Evolutionary conservation across 1,140 invertebrate genomes (phyloP).

Genomic region (Periplaneta americana): DNA sequence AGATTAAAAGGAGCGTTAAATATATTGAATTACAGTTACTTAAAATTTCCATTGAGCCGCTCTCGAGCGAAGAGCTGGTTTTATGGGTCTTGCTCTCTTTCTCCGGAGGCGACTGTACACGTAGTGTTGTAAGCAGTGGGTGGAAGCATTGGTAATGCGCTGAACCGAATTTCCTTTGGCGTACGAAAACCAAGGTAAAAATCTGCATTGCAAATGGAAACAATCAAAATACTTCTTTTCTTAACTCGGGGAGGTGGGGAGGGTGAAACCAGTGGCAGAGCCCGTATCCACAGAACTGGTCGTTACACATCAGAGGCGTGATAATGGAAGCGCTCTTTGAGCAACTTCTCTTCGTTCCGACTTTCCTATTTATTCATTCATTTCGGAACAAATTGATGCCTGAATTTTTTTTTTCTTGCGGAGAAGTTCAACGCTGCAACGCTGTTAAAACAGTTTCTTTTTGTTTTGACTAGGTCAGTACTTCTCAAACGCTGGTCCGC

Average conservation of each 20-base stretch:
- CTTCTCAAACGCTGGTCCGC: no score
- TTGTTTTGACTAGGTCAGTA: no score
- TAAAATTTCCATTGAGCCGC: not conserved
- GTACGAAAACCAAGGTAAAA: not conserved
- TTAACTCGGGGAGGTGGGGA: not conserved
- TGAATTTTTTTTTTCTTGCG: no score
- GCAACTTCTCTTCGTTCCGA: not conserved
- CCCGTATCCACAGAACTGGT: not conserved
- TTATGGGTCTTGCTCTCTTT: not conserved
- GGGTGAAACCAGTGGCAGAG: no score
- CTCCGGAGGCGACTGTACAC: not conserved
- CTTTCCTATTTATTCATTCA: not conserved
- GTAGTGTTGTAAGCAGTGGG: not conserved
- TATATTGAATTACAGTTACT: not conserved
- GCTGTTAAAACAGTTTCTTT: no score
- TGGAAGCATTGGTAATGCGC: not conserved
- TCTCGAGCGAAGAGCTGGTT: not conserved
- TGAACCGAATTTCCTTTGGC: not conserved
- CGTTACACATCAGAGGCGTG: not conserved
- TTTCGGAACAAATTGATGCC: not conserved
- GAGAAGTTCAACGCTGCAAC: no score
- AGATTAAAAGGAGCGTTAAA: not conserved
- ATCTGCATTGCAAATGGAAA: not conserved
- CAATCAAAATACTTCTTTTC: not conserved
- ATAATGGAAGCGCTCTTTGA: not conserved